Evolutionary conservation across 2,113 vertebrate species (phyloP).

Genomic region (Sorex fumeus): DNA sequence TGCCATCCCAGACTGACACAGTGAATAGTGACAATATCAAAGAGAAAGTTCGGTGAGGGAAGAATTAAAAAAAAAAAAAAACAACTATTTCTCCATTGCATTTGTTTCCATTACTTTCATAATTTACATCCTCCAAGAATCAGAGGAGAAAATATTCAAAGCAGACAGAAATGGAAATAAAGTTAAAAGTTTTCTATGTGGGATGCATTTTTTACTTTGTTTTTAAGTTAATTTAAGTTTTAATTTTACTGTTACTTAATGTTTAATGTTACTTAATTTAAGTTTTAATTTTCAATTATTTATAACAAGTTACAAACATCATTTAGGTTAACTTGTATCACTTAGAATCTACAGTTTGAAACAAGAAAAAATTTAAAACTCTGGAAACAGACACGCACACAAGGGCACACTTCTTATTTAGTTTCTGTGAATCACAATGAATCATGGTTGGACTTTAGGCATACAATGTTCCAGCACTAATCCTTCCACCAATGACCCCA

Average conservation of each 20-base stretch:
- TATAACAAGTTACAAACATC: background rate
- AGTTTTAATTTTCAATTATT: constrained; percentile 9
- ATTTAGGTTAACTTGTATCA: background rate
- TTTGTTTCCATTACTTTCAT: background rate
- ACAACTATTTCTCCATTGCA: background rate
- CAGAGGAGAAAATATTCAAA: background rate
- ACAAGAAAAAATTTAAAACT: background rate
- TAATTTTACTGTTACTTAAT: too few relatives aligned
- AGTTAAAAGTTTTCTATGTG: background rate
- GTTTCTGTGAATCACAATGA: too few relatives aligned
- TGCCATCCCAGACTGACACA: background rate
- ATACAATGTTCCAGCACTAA: background rate
- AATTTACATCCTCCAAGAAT: background rate
- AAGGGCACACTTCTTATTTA: too few relatives aligned
- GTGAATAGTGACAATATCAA: background rate
- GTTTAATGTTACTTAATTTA: background rate
- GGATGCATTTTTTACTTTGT: too few relatives aligned
- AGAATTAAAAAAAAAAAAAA: background rate
- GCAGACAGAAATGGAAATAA: background rate
- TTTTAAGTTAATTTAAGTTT: background rate
- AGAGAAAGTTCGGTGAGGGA: background rate
- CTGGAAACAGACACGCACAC: background rate
- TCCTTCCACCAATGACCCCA: too few relatives aligned
- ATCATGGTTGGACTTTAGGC: too few relatives aligned
- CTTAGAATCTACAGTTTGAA: constrained; percentile 9